phyloP scores from a whole-genome alignment of 2,797 vertebrate species.

The Cetoscarus ocellatus region DNA sequence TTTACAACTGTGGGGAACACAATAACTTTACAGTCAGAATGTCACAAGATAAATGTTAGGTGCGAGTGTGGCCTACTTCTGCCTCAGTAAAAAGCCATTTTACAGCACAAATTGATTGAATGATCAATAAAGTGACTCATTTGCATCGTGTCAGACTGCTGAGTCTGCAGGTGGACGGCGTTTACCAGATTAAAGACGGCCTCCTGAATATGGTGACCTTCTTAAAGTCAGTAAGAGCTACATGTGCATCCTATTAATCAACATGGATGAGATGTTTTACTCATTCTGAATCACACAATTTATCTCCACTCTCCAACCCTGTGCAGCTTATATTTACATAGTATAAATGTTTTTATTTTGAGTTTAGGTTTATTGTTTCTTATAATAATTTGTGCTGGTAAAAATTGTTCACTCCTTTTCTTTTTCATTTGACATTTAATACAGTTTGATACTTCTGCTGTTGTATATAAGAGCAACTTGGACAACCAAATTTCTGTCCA shows the following conservation, averaged over 20 bases:
- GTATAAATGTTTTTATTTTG: no score
- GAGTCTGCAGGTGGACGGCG: constrained; percentile 50
- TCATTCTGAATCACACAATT: neutral
- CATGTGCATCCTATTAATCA: neutral
- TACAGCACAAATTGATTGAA: constrained; percentile 56
- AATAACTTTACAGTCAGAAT: no score
- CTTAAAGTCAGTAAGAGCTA: constrained; percentile 10
- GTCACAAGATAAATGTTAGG: neutral
- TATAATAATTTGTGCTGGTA: no score
- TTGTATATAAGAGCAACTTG: no score
- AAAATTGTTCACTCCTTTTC: no score
- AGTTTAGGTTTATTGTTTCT: no score
- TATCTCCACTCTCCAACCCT: no score
- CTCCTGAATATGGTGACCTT: constrained; percentile 42
- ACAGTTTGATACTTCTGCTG: no score
- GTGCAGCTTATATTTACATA: no score
- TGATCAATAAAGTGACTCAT: constrained; percentile 56
- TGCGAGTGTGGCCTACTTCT: constrained; percentile 2
- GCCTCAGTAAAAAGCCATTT: constrained; percentile 20
- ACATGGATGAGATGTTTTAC: neutral
- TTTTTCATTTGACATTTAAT: no score
- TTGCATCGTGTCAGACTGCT: constrained; percentile 55
- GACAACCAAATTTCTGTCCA: no score
- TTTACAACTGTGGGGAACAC: neutral
- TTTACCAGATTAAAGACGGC: constrained; percentile 31